Evolutionary conservation across 2,113 vertebrate genomes (phyloP).

Genomic region (Myiozetetes cayanensis): DNA sequence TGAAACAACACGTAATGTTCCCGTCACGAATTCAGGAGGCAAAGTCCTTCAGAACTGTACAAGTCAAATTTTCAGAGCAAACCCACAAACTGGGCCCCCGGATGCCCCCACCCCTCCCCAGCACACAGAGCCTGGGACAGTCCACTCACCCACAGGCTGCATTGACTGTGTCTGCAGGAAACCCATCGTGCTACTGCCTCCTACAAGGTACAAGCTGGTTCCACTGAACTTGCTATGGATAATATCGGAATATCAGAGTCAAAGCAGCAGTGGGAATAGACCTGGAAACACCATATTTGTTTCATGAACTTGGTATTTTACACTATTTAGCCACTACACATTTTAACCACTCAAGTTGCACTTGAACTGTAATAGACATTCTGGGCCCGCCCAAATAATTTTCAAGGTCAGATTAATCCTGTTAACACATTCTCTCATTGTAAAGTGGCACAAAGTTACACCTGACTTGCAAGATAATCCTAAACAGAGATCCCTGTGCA

Average conservation of each 20-base stretch:
- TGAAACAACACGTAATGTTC: neutral
- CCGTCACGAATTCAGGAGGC: accelerated
- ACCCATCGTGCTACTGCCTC: accelerated
- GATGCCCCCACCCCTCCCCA: neutral
- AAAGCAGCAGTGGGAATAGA: neutral
- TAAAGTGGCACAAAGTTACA: slow-evolving; percentile 30
- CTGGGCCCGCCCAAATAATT: neutral
- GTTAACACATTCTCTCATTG: neutral
- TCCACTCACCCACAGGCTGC: neutral
- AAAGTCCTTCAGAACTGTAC: neutral
- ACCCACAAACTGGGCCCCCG: neutral
- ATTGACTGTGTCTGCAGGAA: neutral
- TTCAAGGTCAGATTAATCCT: neutral
- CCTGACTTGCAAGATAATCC: slow-evolving; percentile 8
- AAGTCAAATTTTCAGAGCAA: neutral
- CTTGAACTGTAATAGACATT: neutral
- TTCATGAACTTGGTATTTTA: slow-evolving; percentile 1
- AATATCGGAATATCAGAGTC: neutral
- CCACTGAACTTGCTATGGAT: neutral
- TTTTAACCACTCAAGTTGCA: neutral
- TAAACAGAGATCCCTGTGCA: slow-evolving; percentile 31
- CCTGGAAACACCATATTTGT: neutral
- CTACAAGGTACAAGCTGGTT: neutral
- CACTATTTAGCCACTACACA: neutral
- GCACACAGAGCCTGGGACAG: neutral